phyloP scores from a whole-genome alignment of 2,888 invertebrate species.

The Pheosia tremula region DNA sequence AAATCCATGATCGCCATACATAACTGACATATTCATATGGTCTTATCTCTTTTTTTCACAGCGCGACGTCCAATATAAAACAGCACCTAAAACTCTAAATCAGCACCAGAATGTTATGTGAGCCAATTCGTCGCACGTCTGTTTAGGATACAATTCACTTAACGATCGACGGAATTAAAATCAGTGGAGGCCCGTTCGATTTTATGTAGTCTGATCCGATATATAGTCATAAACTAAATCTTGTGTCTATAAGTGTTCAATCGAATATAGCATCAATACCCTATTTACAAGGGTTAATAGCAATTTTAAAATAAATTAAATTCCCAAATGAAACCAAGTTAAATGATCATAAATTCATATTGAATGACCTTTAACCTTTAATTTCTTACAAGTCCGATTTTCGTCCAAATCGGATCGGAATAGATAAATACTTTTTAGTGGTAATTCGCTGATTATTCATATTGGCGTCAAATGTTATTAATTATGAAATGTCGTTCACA shows the following conservation, averaged over 20 bases:
- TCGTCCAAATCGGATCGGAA: background rate
- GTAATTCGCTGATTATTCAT: background rate
- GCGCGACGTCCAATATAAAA: background rate
- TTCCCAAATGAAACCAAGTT: too few species aligned
- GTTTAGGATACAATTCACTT: constrained; percentile 19
- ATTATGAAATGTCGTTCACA: background rate
- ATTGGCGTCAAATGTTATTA: constrained; percentile 1
- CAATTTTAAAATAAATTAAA: too few species aligned
- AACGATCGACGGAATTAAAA: constrained; percentile 13
- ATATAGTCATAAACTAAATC: background rate
- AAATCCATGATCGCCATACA: too few species aligned
- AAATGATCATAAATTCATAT: too few species aligned
- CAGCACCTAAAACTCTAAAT: background rate
- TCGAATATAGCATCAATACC: constrained; percentile 1
- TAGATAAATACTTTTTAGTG: background rate
- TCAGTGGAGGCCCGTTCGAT: constrained; percentile 1
- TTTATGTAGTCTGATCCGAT: constrained; percentile 4
- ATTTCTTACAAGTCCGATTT: background rate
- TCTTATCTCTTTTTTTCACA: background rate
- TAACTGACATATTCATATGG: background rate
- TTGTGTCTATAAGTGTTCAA: background rate
- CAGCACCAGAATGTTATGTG: constrained; percentile 29
- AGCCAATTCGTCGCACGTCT: constrained; percentile 18
- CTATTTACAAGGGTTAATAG: too few species aligned
- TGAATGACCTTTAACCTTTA: too few species aligned